Conservation (phyloP, 2,113 vertebrate species). For the Oceanodroma tethys region DNA sequence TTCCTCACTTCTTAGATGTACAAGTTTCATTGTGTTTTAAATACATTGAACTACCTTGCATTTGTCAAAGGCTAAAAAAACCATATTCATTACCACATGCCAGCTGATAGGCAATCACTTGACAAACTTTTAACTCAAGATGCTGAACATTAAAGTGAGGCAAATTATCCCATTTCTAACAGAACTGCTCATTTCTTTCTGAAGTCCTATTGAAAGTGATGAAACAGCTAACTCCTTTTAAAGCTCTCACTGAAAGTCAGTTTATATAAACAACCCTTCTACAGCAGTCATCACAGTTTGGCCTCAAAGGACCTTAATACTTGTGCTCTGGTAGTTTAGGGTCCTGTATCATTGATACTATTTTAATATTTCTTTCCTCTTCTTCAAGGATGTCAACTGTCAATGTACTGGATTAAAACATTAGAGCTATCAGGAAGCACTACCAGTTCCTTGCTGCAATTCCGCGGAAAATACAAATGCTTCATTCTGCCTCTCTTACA, state of each 20-base stretch:
- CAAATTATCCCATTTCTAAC: background rate
- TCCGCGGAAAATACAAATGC: background rate
- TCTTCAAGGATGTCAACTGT: background rate
- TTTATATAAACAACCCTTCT: background rate
- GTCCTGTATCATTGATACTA: fast-evolving
- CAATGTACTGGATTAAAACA: background rate
- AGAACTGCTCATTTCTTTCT: background rate
- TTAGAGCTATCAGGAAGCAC: background rate
- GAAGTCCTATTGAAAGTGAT: background rate
- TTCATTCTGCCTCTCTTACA: background rate
- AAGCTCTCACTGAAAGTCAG: background rate
- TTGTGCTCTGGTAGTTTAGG: background rate
- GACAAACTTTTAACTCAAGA: background rate
- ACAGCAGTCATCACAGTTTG: background rate
- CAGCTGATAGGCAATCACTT: background rate
- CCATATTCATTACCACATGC: background rate
- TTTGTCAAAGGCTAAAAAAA: background rate
- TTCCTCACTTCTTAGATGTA: background rate
- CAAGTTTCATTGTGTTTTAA: background rate
- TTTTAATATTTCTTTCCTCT: background rate
- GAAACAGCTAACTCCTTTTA: background rate
- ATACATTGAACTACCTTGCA: background rate
- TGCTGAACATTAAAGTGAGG: background rate
- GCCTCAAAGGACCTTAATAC: background rate
- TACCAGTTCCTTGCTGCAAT: background rate